Conservation (phyloP, 2,888 invertebrate species). For the Micoletzkya japonica region DNA sequence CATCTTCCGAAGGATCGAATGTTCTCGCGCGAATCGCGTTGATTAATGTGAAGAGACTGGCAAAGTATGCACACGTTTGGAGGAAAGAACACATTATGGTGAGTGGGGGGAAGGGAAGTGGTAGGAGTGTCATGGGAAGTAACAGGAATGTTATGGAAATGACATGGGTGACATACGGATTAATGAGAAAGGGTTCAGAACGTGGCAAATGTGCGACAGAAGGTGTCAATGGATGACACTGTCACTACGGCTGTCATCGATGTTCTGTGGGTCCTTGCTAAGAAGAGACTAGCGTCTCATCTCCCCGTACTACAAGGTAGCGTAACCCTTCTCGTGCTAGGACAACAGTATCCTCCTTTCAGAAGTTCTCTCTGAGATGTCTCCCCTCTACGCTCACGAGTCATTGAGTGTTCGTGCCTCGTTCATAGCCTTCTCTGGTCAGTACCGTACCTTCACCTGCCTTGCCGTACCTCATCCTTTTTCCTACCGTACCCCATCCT, state of each 20-base stretch:
- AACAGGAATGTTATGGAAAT: conserved; percentile 29
- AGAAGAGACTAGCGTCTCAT: conserved; percentile 13
- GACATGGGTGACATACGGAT: conserved; percentile 16
- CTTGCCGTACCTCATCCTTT: background rate
- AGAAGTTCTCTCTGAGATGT: conserved; percentile 25
- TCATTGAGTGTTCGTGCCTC: conserved; percentile 5
- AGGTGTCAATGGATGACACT: background rate
- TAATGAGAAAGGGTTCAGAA: background rate
- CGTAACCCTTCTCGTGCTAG: background rate
- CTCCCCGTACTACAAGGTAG: conserved; percentile 10
- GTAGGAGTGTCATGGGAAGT: no score
- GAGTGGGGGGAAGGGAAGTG: no score
- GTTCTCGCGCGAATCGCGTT: conserved; percentile 28
- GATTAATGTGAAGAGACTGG: conserved; percentile 32
- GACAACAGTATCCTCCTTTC: background rate
- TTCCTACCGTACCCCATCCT: background rate
- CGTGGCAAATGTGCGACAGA: background rate
- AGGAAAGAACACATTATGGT: conserved; percentile 41
- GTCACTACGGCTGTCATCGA: conserved; percentile 16
- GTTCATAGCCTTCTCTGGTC: conserved; percentile 17
- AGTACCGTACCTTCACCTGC: background rate
- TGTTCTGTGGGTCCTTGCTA: conserved; percentile 5
- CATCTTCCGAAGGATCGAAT: conserved; percentile 17
- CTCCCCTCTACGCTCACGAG: conserved; percentile 15
- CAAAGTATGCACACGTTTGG: conserved; percentile 43